These are phyloP conservation scores for Patella vulgata DNA, from an alignment of 1,140 invertebrate genomes.

Conservation along the genomic window DNA sequence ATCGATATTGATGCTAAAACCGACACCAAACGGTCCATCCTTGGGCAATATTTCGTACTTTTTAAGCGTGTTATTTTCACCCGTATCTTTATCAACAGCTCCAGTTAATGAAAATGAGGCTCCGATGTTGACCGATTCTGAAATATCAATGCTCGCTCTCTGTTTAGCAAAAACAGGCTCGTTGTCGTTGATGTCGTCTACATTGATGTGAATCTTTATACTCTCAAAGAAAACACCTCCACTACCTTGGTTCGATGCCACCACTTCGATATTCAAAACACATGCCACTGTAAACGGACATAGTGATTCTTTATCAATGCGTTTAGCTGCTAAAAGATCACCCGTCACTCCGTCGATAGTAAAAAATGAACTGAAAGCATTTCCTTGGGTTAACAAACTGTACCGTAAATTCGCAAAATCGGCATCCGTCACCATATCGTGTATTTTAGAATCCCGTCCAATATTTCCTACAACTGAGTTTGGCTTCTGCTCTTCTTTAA, in stretches of 20 bases:
- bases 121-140: conserved; percentile 49
- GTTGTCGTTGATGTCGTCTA: conserved; percentile 60
- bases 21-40: conserved; percentile 40
- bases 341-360: conserved; percentile 90
- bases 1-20: conserved; percentile 47
- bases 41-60: conserved; percentile 37
- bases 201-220: conserved; percentile 36
- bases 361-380: conserved; percentile 68
- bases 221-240: conserved; percentile 46
- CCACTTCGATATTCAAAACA: conserved; percentile 22
- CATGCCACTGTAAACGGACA: conserved; percentile 49
- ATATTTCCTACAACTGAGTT: conserved; percentile 39
- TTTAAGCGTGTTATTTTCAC: conserved; percentile 43
- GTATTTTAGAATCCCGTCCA: conserved; percentile 34
- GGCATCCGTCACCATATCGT: conserved; percentile 10
- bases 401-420: conserved; percentile 26
- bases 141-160: conserved; percentile 37
- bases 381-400: conserved; percentile 28
- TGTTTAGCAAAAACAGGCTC: conserved; percentile 45
- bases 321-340: conserved; percentile 72
- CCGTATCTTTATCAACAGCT: conserved; percentile 53
- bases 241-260: conserved; percentile 45
- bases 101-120: conserved; percentile 44
- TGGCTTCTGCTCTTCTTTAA: conserved; percentile 23
- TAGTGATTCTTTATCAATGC: conserved; percentile 38